Conservation (phyloP, 1,140 invertebrate species). For the Schlechtendalia chinensis region DNA sequence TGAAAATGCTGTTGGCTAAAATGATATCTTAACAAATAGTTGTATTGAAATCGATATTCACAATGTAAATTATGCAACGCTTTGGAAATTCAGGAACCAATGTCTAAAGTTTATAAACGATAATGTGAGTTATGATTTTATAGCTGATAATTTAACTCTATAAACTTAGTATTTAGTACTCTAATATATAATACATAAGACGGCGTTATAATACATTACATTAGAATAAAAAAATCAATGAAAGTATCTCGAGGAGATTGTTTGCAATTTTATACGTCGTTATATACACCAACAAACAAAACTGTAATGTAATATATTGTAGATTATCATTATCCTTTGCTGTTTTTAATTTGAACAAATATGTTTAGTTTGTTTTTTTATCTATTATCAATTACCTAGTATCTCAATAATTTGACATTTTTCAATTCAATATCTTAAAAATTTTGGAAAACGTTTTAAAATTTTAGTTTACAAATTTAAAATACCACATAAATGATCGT, state of each 20-base stretch:
- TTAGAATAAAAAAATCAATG: not conserved
- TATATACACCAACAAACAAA: not conserved
- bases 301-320: not conserved
- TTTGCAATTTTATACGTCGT: not conserved
- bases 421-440: too few relatives aligned
- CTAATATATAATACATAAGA: not conserved
- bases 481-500: too few relatives aligned
- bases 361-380: too few relatives aligned
- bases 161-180: not conserved
- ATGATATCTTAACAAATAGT: slow-evolving; percentile 18
- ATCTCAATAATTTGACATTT: too few relatives aligned
- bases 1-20: not conserved
- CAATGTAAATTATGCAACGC: slow-evolving; percentile 13
- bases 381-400: too few relatives aligned
- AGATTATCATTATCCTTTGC: too few relatives aligned
- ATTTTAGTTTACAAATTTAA: too few relatives aligned
- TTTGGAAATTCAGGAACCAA: not conserved
- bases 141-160: not conserved
- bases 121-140: slow-evolving; percentile 19
- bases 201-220: too few relatives aligned
- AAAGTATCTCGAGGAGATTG: not conserved
- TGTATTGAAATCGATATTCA: not conserved
- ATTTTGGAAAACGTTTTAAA: too few relatives aligned
- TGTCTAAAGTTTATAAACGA: slow-evolving; percentile 18
- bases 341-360: too few relatives aligned